These are phyloP conservation scores for Echeneis naucrates DNA, from an alignment of 2,797 vertebrate genomes.

Conservation along the genomic window DNA sequence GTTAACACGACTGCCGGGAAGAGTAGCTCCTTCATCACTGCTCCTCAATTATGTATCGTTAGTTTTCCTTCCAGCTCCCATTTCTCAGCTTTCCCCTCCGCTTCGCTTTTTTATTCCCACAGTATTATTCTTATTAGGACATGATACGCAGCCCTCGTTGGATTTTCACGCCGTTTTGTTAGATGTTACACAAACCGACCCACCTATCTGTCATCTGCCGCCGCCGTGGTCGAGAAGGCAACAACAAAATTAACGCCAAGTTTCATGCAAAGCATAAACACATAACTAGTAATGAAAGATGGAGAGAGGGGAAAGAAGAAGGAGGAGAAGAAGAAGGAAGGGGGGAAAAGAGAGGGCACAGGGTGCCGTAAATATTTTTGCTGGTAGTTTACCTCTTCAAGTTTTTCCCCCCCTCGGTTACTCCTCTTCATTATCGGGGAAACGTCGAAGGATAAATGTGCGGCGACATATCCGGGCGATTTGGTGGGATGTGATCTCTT, in stretches of 20 bases:
- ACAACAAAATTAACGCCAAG: slow-evolving; percentile 72
- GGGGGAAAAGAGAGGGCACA: slow-evolving; percentile 34
- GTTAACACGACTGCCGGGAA: slow-evolving; percentile 76
- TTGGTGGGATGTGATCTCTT: slow-evolving; percentile 77
- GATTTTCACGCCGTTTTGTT: slow-evolving; percentile 39
- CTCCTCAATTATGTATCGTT: slow-evolving; percentile 74
- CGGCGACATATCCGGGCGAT: slow-evolving; percentile 76
- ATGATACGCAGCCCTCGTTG: slow-evolving; percentile 51
- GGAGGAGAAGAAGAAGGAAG: slow-evolving; percentile 6
- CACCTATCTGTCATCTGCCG: slow-evolving; percentile 23
- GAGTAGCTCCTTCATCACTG: slow-evolving; percentile 70
- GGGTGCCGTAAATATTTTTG: slow-evolving; percentile 78
- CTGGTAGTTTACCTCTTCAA: slow-evolving; percentile 85
- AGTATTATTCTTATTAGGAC: slow-evolving; percentile 62
- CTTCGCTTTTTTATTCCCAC: slow-evolving; percentile 60
- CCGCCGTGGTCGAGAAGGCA: slow-evolving; percentile 57
- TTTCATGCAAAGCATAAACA: slow-evolving; percentile 74
- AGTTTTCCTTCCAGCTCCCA: slow-evolving; percentile 65
- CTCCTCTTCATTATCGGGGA: slow-evolving; percentile 80
- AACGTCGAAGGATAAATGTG: slow-evolving; percentile 78
- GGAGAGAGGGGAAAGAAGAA: too few species aligned
- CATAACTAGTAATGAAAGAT: slow-evolving; percentile 55
- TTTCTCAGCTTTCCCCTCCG: slow-evolving; percentile 57
- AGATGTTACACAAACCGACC: slow-evolving; percentile 45
- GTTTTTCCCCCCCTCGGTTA: slow-evolving; percentile 80